Base-by-base conservation (phyloP, 1,140 invertebrate species). In the Aleiodes sp. region DNA sequence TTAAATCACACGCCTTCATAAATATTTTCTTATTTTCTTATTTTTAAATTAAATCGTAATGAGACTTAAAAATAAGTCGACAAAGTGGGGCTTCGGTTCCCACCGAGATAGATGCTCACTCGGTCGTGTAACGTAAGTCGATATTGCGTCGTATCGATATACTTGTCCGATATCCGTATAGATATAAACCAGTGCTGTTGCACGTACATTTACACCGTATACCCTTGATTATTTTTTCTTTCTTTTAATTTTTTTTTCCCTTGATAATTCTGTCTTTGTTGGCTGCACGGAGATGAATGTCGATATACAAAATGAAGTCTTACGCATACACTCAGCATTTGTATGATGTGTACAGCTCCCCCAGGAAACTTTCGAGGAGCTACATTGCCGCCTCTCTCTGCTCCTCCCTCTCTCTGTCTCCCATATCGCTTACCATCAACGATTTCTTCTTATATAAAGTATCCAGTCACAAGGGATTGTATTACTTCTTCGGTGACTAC, bases 121-220 rank as follows among this genome's bases (percentile, higher is more conserved):
- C 76, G 78, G 71, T 77, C 78, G 79, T 80, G 79, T 81, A 80
- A 81, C 76, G 78, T 81, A 80, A 81, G 77, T 79, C 76, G 79
- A 81, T 81, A 81, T 81, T 78, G 72, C 79, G 64, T 78, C 75
- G 77, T 79, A 77, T 80, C 75, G 75, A 78, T 80, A 77, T 75
- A 78, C 73, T 69, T 71, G 68, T 52, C 56, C 16, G 66, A 70
- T 68, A 73, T 69, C 64, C 65, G 63, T 63, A 70, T 52, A 66
- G 41, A 41, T 70, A 60, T 56, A 43, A 61, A 33, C 37, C 28
- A 31, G 28, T 39, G 64, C 41, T 37, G 60, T 41, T 60, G 52
- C 56, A 67, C 65, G 35, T 70, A 64, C 37, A 46, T 28, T 31
- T 39, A 41, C 35, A 59, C 24, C 21, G 39, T 63, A 62, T 35